Conservation (phyloP, 1,140 invertebrate genomes). For the Ladona fulva region DNA sequence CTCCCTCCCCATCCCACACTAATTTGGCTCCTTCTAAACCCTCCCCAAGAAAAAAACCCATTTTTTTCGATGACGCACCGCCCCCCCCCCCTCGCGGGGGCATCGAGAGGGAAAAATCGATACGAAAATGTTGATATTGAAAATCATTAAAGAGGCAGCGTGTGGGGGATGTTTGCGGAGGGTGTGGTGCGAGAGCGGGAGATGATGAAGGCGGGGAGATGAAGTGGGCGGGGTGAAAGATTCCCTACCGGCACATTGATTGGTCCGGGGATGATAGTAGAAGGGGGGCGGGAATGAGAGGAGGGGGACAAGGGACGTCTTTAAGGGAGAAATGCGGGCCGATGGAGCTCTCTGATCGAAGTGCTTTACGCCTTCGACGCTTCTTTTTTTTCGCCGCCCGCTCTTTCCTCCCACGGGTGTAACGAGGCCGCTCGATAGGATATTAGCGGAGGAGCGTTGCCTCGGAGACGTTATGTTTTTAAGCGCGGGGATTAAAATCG, state of each 20-base stretch:
- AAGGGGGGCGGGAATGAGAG: background rate
- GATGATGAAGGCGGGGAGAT: slow-evolving; percentile 7
- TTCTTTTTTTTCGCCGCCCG: background rate
- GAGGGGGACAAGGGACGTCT: background rate
- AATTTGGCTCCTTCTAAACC: background rate
- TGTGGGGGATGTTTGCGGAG: background rate
- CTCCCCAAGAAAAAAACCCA: background rate
- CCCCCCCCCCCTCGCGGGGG: slow-evolving; percentile 14
- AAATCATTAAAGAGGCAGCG: slow-evolving; percentile 4
- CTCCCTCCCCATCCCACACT: background rate
- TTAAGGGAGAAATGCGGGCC: background rate
- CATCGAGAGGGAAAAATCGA: slow-evolving; percentile 23
- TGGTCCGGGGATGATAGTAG: background rate
- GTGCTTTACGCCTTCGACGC: background rate
- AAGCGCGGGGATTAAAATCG: no score
- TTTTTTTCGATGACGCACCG: slow-evolving; percentile 12
- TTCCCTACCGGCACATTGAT: slow-evolving; percentile 3
- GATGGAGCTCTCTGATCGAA: background rate
- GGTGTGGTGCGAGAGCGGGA: background rate
- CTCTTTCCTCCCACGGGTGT: background rate
- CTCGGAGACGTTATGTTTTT: no score
- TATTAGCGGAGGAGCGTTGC: no score
- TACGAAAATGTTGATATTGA: slow-evolving; percentile 20
- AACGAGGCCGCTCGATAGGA: background rate
- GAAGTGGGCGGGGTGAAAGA: slow-evolving; percentile 3